phyloP scores from a whole-genome alignment of 2,113 vertebrate species.

The Carassius auratus region DNA sequence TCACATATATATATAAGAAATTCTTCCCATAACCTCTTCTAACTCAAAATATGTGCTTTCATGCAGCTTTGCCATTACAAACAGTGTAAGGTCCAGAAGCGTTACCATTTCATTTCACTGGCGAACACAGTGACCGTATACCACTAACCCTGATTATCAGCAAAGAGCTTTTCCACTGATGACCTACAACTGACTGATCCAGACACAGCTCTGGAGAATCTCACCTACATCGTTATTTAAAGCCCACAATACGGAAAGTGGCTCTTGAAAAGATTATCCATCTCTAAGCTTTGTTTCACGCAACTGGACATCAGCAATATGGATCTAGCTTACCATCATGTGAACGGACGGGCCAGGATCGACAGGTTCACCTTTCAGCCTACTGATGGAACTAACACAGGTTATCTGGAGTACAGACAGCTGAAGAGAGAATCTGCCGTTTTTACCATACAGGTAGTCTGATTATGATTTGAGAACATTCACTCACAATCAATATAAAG shows the following conservation, averaged over 20 bases:
- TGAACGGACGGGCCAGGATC: slow-evolving; percentile 46
- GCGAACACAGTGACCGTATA: slow-evolving; percentile 68
- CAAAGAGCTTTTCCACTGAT: slow-evolving; percentile 59
- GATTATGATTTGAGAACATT: neutral
- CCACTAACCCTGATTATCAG: slow-evolving; percentile 67
- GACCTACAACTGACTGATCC: slow-evolving; percentile 72
- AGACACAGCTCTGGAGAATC: slow-evolving; percentile 64
- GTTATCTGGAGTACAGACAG: slow-evolving; percentile 75
- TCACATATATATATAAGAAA: no score
- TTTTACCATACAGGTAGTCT: slow-evolving; percentile 72
- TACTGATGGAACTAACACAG: slow-evolving; percentile 68
- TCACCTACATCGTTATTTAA: slow-evolving; percentile 68
- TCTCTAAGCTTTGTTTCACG: slow-evolving; percentile 60
- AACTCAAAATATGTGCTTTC: neutral
- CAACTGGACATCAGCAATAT: slow-evolving; percentile 71
- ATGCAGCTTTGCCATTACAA: slow-evolving; percentile 77
- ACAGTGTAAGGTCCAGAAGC: slow-evolving; percentile 65
- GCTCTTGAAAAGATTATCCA: slow-evolving; percentile 61
- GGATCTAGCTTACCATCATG: slow-evolving; percentile 70
- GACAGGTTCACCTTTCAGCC: slow-evolving; percentile 74
- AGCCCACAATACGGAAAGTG: slow-evolving; percentile 67
- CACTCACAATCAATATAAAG: neutral
- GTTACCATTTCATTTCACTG: slow-evolving; percentile 61
- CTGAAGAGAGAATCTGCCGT: slow-evolving; percentile 66
- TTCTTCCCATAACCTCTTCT: no score